Base-by-base conservation (phyloP, 2,888 invertebrate genomes). In the Drosophila antonietae region DNA sequence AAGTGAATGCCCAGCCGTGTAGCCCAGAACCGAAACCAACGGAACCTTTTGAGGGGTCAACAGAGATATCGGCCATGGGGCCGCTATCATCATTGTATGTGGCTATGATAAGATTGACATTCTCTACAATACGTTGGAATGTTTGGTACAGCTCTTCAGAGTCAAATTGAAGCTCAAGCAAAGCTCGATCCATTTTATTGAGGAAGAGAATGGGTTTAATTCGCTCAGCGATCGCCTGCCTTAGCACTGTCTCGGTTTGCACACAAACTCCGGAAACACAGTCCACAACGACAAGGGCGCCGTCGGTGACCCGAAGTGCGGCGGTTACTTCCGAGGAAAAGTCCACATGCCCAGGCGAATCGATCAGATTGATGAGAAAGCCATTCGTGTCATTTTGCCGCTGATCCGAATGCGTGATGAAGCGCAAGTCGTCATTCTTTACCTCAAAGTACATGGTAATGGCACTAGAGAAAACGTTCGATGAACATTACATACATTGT, bases 161-260 rank as follows among this genome's bases (percentile, higher is more conserved):
- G 78, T 98, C 98, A 89, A 99, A 94, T 93, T 99, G 99, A 91
- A 99, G 94, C 93, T 99, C 99, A 46, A 99, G 95, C 71, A 99
- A 95, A 83, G 99, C 99, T 89, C 99, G 97, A 95, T 99, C 99
- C 99, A 99, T 99, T 94, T 99, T 99, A 97, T 99, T 99, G 99
- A 99, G 99, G 96, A 99, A 99, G 89, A 99, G 95, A 85, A 99
- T 98, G 64, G 99, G 99, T 96, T 98, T 99, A 91, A 99, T 99
- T 92, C 99, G 97, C 94, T 99, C 99, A 75, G 98, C 98, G 92
- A 99, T 99, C 77, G 99, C 99, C 93, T 99, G 99, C 94, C 99
- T 97, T 91, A 99, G 95, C 68, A 99, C 99, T 91, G 99, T 91
- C 68, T 99, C 99, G 41, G 99, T 99, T 94, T 99, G 99, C 88